These are phyloP conservation scores for Ophraella communa DNA, from an alignment of 2,888 invertebrate species.

Conservation along the genomic window DNA sequence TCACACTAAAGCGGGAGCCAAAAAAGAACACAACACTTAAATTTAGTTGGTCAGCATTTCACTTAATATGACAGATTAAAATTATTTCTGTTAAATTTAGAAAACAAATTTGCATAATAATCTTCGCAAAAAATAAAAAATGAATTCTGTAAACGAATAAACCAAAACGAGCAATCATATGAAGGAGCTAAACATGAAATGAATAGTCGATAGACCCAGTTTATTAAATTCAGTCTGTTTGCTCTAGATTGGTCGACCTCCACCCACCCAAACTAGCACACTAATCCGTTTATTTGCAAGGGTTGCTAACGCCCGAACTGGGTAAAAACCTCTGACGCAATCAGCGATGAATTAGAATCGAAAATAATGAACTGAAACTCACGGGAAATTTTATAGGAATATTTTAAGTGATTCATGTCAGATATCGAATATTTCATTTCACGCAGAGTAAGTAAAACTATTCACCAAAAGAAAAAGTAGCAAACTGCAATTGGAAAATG, in stretches of 20 bases:
- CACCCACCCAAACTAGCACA: background rate
- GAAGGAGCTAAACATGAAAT: background rate
- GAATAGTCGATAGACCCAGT: background rate
- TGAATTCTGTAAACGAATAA: background rate
- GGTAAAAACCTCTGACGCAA: background rate
- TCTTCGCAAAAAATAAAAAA: background rate
- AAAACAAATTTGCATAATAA: background rate
- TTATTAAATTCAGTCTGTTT: constrained; percentile 3
- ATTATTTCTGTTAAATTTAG: no score
- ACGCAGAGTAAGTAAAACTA: no score
- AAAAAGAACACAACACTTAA: no score
- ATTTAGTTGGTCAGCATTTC: no score
- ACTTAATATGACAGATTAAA: no score
- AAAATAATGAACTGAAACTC: background rate
- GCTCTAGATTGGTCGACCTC: background rate
- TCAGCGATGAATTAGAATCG: background rate
- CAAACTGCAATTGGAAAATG: no score
- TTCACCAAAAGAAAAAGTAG: no score
- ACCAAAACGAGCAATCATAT: background rate
- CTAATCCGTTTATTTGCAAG: constrained; percentile 1
- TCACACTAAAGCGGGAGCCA: no score
- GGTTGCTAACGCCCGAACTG: background rate
- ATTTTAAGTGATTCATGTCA: background rate
- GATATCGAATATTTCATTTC: no score
- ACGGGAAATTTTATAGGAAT: background rate